Conservation (phyloP, 2,113 vertebrate genomes). For the Podarcis raffonei region DNA sequence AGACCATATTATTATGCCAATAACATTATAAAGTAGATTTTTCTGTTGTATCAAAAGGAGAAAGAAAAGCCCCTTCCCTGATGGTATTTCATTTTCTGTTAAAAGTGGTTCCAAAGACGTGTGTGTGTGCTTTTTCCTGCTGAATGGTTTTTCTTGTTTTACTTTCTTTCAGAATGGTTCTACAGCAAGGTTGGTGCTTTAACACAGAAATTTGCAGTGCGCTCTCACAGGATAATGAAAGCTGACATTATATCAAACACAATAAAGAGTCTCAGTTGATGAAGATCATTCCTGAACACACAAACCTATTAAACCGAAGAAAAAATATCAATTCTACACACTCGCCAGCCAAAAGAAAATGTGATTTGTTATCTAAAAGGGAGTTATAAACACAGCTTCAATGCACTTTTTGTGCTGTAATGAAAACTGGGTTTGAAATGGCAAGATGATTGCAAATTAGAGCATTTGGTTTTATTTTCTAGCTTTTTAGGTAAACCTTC, state of each 20-base stretch:
- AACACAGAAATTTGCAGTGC: conserved; percentile 79
- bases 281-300: conserved; percentile 94
- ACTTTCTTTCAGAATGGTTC: conserved; percentile 52
- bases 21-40: fast-evolving
- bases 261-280: conserved; percentile 96
- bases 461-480: conserved; percentile 70
- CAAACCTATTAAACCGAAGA: conserved; percentile 83
- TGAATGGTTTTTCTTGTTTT: conserved; percentile 65
- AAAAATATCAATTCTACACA: conserved; percentile 80
- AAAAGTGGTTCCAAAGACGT: not conserved
- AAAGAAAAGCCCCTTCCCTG: fast-evolving
- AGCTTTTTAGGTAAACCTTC: conserved; percentile 75
- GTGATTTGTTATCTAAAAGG: conserved; percentile 82
- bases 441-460: conserved; percentile 79
- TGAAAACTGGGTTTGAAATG: conserved; percentile 75
- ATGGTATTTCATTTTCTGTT: conserved; percentile 11
- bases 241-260: conserved; percentile 99
- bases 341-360: conserved; percentile 80
- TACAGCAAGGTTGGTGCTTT: conserved; percentile 72
- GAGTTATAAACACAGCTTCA: conserved; percentile 80
- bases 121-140: not conserved
- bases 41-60: fast-evolving
- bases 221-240: conserved; percentile 86
- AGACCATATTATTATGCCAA: fast-evolving
- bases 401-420: conserved; percentile 76